Evolutionary conservation across 2,888 invertebrate species (phyloP), one percentile per base, ranked within the genome.

Genomic region (Sericinus montela): DNA sequence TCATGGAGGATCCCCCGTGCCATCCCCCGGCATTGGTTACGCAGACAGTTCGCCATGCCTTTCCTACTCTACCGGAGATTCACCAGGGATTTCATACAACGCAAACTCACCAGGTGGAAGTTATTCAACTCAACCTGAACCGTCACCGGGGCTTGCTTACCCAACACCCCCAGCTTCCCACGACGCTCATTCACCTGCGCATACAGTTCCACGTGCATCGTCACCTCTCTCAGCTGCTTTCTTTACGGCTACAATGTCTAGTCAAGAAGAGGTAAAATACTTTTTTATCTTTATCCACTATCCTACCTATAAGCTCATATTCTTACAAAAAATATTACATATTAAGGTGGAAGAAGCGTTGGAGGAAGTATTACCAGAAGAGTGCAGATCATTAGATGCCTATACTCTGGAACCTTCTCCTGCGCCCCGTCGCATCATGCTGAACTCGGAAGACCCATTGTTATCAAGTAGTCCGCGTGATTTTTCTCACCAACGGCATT

Each of bases 91-190:
- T 42, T 69, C 81, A 1, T 88, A 81, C 41, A 70, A 80, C 13
- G 87, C 82, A 13, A 70, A 82, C 4, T 87, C 87, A 3, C 86
- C 86, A 2, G 74, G 78, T 37, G 81, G 80, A 43, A 81, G 76
- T 55, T 86, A 85, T 59, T 83, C 85, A 11, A 78, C 78, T 35
- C 86, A 85, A 45, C 73, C 86, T 2, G 78, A 81, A 48, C 75
- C 82, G 51, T 94, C 94, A n/a, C 94, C 94, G 0, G 93, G 94
- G 30, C 90, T 96, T 34, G 76, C 94, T 15, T 96, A 96, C 70
- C 96, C 96, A 1, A 96, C 96, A 7, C 96, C 96, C 15, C 96
- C 96, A 3, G 95, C 96, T 1, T 96, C 95, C 60, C 95, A 95
- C 62, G 96, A 95, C 81, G 95, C 95, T 15, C 92, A 93, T 52